These are phyloP conservation scores for Choristoneura fumiferana DNA, from an alignment of 1,140 invertebrate genomes.

Conservation along the genomic window DNA sequence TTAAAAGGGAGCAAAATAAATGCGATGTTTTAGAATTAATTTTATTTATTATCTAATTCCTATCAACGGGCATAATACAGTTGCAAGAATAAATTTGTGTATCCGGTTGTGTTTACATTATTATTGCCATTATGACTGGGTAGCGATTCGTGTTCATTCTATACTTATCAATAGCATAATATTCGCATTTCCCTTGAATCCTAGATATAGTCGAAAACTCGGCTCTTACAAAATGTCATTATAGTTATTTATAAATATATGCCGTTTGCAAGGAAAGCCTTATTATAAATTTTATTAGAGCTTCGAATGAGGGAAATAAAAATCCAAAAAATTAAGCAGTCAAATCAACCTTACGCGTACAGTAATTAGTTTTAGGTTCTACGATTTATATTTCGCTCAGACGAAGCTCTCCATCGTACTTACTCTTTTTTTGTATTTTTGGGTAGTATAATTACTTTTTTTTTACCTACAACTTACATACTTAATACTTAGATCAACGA, in stretches of 20 bases:
- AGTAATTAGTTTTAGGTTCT: conserved; percentile 14
- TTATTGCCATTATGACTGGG: conserved; percentile 46
- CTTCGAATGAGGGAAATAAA: conserved; percentile 62
- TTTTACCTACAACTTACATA: conserved; percentile 72
- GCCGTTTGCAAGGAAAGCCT: conserved; percentile 68
- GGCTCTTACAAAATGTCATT: conserved; percentile 49
- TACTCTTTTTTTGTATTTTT: conserved; percentile 58
- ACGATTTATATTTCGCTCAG: conserved; percentile 51
- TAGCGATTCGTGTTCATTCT: conserved; percentile 44
- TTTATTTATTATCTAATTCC: conserved; percentile 75
- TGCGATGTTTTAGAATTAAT: conserved; percentile 63
- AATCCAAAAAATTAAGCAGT: conserved; percentile 30
- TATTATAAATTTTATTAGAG: conserved; percentile 56
- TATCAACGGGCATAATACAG: conserved; percentile 73
- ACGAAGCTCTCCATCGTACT: conserved; percentile 58
- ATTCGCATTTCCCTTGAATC: conserved; percentile 29
- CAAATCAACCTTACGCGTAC: conserved; percentile 35
- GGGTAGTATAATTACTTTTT: conserved; percentile 45
- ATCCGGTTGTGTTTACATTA: conserved; percentile 41
- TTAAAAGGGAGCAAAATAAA: conserved; percentile 32
- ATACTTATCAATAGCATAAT: conserved; percentile 36
- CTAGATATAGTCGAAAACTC: conserved; percentile 40
- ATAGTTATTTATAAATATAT: conserved; percentile 42
- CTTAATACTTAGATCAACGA: conserved; percentile 73
- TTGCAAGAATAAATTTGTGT: conserved; percentile 70